phyloP scores from a whole-genome alignment of 2,797 vertebrate genomes.

The Balearica regulorum region DNA sequence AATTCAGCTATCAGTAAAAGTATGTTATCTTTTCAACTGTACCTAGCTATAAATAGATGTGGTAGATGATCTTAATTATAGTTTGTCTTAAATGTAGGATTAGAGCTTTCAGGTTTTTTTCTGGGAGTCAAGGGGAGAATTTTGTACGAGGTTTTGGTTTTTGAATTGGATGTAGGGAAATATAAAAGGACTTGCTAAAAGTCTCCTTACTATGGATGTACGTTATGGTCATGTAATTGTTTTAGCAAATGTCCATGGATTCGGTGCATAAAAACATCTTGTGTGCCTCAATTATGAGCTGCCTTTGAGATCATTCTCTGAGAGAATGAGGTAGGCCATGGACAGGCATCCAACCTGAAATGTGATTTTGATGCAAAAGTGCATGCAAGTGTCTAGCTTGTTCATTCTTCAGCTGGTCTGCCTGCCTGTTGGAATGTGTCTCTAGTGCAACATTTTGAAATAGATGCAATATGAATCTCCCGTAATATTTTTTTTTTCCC shows the following conservation, averaged over 20 bases:
- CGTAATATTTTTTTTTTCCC: neutral
- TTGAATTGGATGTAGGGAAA: neutral
- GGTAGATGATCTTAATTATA: conserved; percentile 51
- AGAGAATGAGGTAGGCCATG: neutral
- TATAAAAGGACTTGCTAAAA: neutral
- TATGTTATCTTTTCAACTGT: conserved; percentile 10
- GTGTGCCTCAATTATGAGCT: neutral
- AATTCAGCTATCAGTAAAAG: conserved; percentile 17
- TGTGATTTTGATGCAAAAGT: neutral
- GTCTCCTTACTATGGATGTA: neutral
- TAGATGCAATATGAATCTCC: neutral
- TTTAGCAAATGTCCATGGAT: neutral
- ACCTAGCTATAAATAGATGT: conserved; percentile 33
- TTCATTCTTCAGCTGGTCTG: neutral
- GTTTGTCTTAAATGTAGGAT: conserved; percentile 15
- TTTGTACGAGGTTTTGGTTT: neutral
- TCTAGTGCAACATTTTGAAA: fast-evolving
- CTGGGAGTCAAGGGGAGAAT: neutral
- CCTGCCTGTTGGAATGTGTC: neutral
- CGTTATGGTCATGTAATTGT: neutral
- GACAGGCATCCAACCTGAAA: neutral
- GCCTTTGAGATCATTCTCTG: neutral
- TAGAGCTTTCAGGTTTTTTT: neutral
- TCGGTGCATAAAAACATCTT: neutral
- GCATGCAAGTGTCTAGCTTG: neutral